Base-by-base conservation (phyloP, 2,888 invertebrate species). In the Trachelus stipa region DNA sequence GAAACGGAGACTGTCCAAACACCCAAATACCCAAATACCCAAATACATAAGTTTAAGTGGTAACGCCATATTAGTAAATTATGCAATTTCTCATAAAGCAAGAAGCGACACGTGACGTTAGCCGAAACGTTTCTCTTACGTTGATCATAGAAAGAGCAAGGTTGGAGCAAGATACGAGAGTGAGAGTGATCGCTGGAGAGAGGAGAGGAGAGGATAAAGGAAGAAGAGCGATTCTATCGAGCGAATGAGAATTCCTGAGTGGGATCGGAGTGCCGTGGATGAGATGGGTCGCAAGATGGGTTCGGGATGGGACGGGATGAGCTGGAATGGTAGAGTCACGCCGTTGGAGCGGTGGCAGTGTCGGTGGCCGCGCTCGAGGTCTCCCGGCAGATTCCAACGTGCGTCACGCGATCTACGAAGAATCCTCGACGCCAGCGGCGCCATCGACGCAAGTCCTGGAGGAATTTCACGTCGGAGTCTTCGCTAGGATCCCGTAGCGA, bases 291-390 rank as follows among this genome's bases (percentile, higher is more conserved):
- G 56, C 56, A 56, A 56, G 56, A 56, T 56, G 56, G 56, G 56
- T 56, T 56, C 56, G 56, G 56, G 56, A 56, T 56, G 56, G 56
- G 40, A 40, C 40, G 40, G 40, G 56, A 56, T 56, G 56, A 56
- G 56, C 56, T 56, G 56, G 56, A 56, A 56, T 56, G 56, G 56
- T 56, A 56, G 23, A 56, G 56, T 56, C 56, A 56, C 56, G 56
- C 23, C 23, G 56, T 56, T 23, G 75, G 78, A 75, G 76, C 78
- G 76, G 37, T 79, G 81, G 73, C 82, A 87, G 87, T 85, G 89
- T 88, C 89, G 88, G 82, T 89, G 88, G 86, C 89, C 89, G 88
- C 86, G 80, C 87, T 87, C 89, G 88, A 88, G 89, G 89, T 88
- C 89, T 89, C 83, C 83, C 82, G 82, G 83, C 85, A 83, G 87